Evolutionary conservation across 1,140 invertebrate genomes (phyloP).

Genomic region (Eufriesea mexicana): DNA sequence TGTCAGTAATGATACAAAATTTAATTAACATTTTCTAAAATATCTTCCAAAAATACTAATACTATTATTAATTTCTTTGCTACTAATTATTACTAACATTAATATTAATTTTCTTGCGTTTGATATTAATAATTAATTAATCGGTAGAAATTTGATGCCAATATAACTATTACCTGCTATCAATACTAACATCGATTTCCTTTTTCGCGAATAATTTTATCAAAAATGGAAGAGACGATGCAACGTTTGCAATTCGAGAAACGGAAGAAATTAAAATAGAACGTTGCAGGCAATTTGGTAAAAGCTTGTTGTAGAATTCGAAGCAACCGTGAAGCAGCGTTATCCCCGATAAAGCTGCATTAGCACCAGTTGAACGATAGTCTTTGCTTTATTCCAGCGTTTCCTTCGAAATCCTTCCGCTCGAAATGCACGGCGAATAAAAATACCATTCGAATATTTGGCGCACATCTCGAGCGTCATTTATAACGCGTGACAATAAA

Average conservation of each 20-base stretch:
- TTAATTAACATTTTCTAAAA: too few species aligned
- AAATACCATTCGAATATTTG: conserved; percentile 82
- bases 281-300: neutral
- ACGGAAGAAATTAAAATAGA: neutral
- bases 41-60: too few species aligned
- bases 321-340: conserved; percentile 65
- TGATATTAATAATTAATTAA: too few species aligned
- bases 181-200: too few species aligned
- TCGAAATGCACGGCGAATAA: conserved; percentile 79
- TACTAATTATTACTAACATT: too few species aligned
- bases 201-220: too few species aligned
- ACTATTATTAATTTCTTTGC: too few species aligned
- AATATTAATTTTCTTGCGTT: too few species aligned
- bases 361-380: conserved; percentile 44
- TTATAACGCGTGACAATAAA: conserved; percentile 83
- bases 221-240: neutral
- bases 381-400: conserved; percentile 32
- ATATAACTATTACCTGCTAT: too few species aligned
- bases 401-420: conserved; percentile 77
- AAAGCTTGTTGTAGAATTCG: neutral
- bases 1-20: too few species aligned
- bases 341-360: conserved; percentile 77
- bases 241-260: neutral
- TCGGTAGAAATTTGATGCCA: too few species aligned
- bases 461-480: conserved; percentile 78